These are phyloP conservation scores for Microcebus murinus DNA, from an alignment of 2,113 vertebrate genomes.

Conservation along the genomic window DNA sequence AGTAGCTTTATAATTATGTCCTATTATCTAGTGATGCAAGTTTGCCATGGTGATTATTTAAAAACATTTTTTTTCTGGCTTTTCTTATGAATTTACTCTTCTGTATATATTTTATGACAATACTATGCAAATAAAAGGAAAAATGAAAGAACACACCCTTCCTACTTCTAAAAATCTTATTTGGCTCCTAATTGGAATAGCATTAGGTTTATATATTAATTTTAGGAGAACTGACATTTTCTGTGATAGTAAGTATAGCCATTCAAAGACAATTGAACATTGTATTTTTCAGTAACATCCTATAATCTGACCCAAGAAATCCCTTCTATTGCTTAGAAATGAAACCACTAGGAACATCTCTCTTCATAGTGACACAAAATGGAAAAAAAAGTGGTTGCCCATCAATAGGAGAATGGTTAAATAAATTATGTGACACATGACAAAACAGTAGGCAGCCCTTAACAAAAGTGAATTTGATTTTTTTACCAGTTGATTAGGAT, in stretches of 20 bases:
- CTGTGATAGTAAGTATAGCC: not conserved
- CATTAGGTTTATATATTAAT: not conserved
- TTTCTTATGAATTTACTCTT: conserved; percentile 22
- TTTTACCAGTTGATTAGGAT: not conserved
- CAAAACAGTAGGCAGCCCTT: not conserved
- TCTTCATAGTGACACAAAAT: not conserved
- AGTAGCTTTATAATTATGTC: not conserved
- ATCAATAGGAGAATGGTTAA: not conserved
- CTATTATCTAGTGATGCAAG: not conserved
- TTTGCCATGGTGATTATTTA: not conserved
- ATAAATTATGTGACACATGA: not conserved
- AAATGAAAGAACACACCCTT: not conserved
- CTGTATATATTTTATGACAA: not conserved
- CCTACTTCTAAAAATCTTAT: not conserved
- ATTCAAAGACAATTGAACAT: not conserved
- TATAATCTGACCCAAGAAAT: not conserved
- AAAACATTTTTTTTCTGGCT: not conserved
- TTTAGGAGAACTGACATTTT: conserved; percentile 1
- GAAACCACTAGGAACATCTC: not conserved
- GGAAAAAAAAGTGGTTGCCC: not conserved
- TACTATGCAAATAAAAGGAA: not conserved
- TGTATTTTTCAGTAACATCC: not conserved
- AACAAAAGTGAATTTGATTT: not conserved
- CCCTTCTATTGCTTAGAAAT: not conserved
- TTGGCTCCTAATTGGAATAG: not conserved